phyloP scores from a whole-genome alignment of 2,797 vertebrate species.

The Jordanella pulchra region DNA sequence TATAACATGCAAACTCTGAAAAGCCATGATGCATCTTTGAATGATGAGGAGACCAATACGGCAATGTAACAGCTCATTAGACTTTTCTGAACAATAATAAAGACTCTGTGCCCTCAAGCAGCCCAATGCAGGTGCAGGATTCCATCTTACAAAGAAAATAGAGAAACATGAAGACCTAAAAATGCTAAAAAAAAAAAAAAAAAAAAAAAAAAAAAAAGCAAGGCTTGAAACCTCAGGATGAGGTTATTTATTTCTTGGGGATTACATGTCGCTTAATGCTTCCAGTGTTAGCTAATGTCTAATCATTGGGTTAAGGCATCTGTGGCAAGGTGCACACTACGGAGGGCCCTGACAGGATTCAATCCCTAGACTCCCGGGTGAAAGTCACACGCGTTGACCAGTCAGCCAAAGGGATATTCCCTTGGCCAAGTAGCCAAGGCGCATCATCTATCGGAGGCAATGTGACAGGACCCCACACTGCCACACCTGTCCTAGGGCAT shows the following conservation, averaged over 20 bases:
- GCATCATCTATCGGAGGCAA: too few relatives aligned
- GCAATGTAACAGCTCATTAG: conserved; percentile 9
- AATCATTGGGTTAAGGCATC: too few relatives aligned
- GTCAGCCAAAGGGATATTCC: too few relatives aligned
- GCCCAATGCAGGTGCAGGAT: conserved; percentile 22
- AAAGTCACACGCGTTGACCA: too few relatives aligned
- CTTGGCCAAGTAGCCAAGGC: too few relatives aligned
- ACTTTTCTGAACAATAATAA: conserved; percentile 22
- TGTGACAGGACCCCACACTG: too few relatives aligned
- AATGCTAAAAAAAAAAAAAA: neutral
- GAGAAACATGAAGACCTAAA: conserved; percentile 1
- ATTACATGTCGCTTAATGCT: neutral
- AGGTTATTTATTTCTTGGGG: neutral
- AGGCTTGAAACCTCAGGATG: neutral
- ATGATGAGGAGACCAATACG: conserved; percentile 32
- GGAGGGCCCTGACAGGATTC: too few relatives aligned
- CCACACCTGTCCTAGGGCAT: neutral
- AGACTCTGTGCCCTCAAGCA: conserved; percentile 15
- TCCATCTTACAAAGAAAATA: conserved; percentile 15
- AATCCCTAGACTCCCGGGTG: too few relatives aligned
- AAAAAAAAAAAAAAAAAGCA: neutral
- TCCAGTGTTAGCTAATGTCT: neutral
- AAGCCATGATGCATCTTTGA: conserved; percentile 16
- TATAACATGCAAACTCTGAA: conserved; percentile 8
- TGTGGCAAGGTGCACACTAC: too few relatives aligned